Conservation (phyloP, 2,113 vertebrate genomes). For the Poeciliopsis retropinna region DNA sequence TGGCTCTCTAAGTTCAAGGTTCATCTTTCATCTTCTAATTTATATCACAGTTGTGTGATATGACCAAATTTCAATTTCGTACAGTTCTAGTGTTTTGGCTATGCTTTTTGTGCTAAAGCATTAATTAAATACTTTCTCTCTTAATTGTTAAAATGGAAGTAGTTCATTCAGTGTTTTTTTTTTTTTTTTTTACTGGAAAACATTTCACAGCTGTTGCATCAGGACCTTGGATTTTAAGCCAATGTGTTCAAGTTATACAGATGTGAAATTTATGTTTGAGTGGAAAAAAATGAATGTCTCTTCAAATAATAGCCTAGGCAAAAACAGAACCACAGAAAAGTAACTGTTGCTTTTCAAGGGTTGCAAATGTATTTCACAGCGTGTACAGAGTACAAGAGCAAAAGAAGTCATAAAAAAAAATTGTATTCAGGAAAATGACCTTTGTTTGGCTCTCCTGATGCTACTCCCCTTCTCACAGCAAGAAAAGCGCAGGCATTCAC, state of each 20-base stretch:
- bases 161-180: constrained; percentile 3
- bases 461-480: constrained; percentile 13
- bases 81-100: background rate
- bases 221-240: constrained; percentile 12
- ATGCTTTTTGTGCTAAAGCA: background rate
- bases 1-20: background rate
- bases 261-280: constrained; percentile 3
- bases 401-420: constrained; percentile 18
- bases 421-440: constrained; percentile 49
- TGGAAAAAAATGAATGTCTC: background rate
- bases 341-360: background rate
- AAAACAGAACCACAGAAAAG: constrained; percentile 3
- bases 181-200: background rate
- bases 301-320: background rate
- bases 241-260: constrained; percentile 1
- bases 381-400: constrained; percentile 10
- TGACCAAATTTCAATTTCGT: background rate
- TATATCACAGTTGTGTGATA: background rate
- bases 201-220: constrained; percentile 38
- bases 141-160: background rate
- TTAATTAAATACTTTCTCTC: background rate
- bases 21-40: constrained; percentile 3
- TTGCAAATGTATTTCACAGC: constrained; percentile 36
- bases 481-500: background rate
- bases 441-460: constrained; percentile 55